A percentile compares a stretch with the other conserved stretches of the same genome.
Evolutionary conservation across 92 coral and sea anemone genomes (phyloP).

Genomic region (Epizoanthus ramosus): DNA sequence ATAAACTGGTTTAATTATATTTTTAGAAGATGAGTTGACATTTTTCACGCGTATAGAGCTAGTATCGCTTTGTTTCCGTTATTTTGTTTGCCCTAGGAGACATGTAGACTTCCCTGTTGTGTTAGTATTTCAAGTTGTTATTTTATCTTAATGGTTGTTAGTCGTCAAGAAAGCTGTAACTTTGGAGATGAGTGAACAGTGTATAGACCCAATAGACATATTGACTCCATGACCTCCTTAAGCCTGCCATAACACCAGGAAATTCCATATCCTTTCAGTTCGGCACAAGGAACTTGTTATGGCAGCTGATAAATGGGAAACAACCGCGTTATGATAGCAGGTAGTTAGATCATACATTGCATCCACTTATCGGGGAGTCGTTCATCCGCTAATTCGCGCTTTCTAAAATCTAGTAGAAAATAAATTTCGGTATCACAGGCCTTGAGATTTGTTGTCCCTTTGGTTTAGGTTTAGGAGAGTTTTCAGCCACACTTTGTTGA

Average conservation of each 20-base stretch:
- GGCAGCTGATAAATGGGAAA: not conserved
- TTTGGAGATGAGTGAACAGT: too few relatives aligned
- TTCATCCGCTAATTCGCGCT: not conserved
- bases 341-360: not conserved
- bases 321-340: not conserved
- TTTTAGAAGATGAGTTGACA: not conserved
- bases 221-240: conserved; percentile 7
- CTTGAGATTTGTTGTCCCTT: not conserved
- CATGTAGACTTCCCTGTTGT: too few relatives aligned
- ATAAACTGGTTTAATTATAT: conserved; percentile 9
- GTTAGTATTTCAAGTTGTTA: not conserved
- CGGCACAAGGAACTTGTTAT: not conserved
- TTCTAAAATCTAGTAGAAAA: conserved; percentile 24
- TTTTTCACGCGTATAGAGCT: not conserved
- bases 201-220: not conserved
- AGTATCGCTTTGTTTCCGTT: not conserved
- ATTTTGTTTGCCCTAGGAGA: not conserved
- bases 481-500: conserved; percentile 17
- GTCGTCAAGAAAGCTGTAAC: not conserved
- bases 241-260: not conserved
- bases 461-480: conserved; percentile 7
- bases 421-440: conserved; percentile 26
- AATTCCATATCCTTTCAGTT: not conserved
- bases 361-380: not conserved
- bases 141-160: not conserved